Base-by-base conservation (phyloP, 2,113 vertebrate genomes). In the Lophotis ruficrista region DNA sequence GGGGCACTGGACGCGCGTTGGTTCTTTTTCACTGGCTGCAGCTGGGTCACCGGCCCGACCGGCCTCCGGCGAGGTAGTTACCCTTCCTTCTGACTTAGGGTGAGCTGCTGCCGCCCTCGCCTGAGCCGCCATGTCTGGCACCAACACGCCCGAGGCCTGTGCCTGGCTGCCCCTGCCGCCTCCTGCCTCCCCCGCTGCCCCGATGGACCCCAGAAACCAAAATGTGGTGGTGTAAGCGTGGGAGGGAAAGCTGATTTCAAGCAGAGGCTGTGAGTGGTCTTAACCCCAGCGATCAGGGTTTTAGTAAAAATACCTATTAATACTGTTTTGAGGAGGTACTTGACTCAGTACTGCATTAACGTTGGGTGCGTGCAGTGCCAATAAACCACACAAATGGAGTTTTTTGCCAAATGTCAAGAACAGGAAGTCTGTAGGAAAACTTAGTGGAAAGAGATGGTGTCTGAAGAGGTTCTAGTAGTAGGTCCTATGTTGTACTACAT, bases 21-120 rank as follows among this genome's bases (percentile, higher is more conserved):
- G 5, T 5, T 16, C 3, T 8, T 21, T 4, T 2, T 35, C 6
- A 37, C 4, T 12, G 20, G 21, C 12, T 9, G 54, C 51, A 5
- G 30, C 4, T 16, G 4, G 2, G 7, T 18, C 28, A 10, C 14
- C 9, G 24, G 41, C 33, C 16, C 16, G 2, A 16, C 17, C 7
- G 11, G 41, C 5, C 6, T 6, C 28, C 4, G 9, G 21, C 3
- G 28, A 23, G 79, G 12, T 17, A 1, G 3, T 25, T 56, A 23
- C 14, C 35, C 9, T 23, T 20, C 18, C 28, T 28, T 27, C 21
- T 24, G 38, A 12, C 30, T 8, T 12, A 10, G 24, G 14, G 13
- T 25, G 83, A 72, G 35, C 14, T 16, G 12, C 31, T 18, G 58
- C n/a, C 2, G 2, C 12, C 23, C 25, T 53, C 12, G 2, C 20